A percentile compares a stretch with the other conserved stretches of the same genome.
These are phyloP conservation scores for Melangyna quadrimaculata DNA, from an alignment of 2,888 invertebrate genomes.

Conservation along the genomic window DNA sequence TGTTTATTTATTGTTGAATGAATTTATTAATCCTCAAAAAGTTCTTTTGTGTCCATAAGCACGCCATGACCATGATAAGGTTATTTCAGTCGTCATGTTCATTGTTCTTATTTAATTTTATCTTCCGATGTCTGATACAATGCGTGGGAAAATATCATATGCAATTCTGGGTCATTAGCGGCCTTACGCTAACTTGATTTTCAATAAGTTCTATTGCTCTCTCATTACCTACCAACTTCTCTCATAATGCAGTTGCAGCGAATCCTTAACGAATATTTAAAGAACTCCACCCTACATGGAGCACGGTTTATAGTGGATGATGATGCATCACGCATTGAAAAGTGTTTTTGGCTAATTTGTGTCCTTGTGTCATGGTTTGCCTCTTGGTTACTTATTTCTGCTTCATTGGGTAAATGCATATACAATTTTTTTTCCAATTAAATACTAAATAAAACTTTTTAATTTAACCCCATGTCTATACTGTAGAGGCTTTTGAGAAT, in stretches of 20 bases:
- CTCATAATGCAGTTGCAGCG: constrained; percentile 73
- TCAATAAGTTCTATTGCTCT: not conserved
- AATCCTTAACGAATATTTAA: constrained; percentile 84
- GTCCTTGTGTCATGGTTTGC: constrained; percentile 87
- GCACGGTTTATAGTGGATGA: constrained; percentile 86
- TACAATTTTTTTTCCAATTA: not conserved
- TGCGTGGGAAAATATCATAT: constrained; percentile 12
- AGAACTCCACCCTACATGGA: constrained; percentile 87
- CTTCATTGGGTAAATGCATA: constrained; percentile 81
- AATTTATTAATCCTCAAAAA: no score
- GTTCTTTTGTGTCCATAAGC: no score
- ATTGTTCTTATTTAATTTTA: not conserved
- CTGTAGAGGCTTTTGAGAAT: constrained; percentile 82
- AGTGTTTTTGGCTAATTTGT: constrained; percentile 85
- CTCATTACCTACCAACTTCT: not conserved
- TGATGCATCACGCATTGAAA: constrained; percentile 83
- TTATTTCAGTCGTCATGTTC: no score
- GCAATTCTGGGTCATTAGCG: not conserved
- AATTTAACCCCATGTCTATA: no score
- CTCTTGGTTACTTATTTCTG: constrained; percentile 84
- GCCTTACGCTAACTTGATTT: not conserved
- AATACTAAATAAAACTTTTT: not conserved
- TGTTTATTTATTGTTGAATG: no score
- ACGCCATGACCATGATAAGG: no score
- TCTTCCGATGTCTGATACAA: not conserved